These are phyloP conservation scores for Minunthozetes semirufus DNA, from an alignment of 2,888 invertebrate species.

Conservation along the genomic window DNA sequence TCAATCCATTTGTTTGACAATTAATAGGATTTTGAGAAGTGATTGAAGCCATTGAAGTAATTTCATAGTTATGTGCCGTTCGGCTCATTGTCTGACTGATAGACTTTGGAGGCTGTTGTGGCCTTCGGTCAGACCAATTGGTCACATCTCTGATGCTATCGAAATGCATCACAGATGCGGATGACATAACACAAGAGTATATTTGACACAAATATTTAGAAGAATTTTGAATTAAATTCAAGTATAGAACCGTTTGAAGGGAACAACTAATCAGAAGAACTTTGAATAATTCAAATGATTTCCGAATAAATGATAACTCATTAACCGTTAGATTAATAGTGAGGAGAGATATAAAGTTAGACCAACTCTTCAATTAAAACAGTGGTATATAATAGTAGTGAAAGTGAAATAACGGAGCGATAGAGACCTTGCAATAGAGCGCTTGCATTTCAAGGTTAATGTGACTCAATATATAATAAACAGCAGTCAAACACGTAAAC, in stretches of 20 bases:
- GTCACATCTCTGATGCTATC: neutral
- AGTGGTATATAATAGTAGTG: conserved; percentile 8
- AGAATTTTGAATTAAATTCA: neutral
- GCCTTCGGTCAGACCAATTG: neutral
- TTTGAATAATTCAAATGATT: neutral
- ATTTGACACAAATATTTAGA: neutral
- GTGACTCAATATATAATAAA: conserved; percentile 21
- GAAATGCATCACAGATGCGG: neutral
- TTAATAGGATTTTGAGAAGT: neutral
- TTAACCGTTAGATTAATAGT: neutral
- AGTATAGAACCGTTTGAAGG: neutral
- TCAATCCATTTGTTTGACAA: neutral
- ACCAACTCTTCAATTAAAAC: conserved; percentile 23
- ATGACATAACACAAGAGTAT: neutral
- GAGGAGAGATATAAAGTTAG: neutral
- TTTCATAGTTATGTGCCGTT: neutral
- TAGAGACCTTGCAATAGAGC: conserved; percentile 21
- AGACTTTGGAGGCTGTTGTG: neutral
- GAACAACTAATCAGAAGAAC: neutral
- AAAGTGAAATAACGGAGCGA: conserved; percentile 24
- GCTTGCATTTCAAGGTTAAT: conserved; percentile 21
- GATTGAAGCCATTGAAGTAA: neutral
- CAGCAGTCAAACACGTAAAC: conserved; percentile 20
- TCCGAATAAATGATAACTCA: neutral
- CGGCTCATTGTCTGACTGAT: neutral